A percentile compares a stretch with the other conserved stretches of the same genome.
Evolutionary conservation across 2,797 vertebrate species (phyloP).

Genomic region (Margarornis squamiger): DNA sequence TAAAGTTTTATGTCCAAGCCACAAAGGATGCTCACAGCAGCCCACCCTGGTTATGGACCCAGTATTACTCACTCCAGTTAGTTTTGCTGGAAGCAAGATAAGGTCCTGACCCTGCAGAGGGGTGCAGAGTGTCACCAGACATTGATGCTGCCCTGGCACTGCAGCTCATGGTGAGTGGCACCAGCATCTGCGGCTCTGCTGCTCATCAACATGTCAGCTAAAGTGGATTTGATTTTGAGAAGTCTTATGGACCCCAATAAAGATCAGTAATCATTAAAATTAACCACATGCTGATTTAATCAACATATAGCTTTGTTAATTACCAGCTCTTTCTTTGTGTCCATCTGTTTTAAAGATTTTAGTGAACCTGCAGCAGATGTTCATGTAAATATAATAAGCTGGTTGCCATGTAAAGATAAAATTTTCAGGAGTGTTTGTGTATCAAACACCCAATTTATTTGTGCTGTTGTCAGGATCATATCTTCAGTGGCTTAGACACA

Average conservation of each 20-base stretch:
- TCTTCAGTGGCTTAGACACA: constrained; percentile 1
- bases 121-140: background rate
- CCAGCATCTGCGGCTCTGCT: background rate
- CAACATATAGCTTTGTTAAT: constrained; percentile 82
- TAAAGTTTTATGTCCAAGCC: fast-evolving
- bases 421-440: constrained; percentile 56
- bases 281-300: constrained; percentile 78
- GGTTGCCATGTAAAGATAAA: constrained; percentile 69
- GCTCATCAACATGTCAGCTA: background rate
- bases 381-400: constrained; percentile 78
- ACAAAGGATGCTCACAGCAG: background rate
- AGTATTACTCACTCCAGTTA: fast-evolving
- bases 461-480: background rate
- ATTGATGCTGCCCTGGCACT: fast-evolving
- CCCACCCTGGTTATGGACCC: fast-evolving
- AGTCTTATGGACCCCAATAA: constrained; percentile 59
- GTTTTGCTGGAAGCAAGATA: background rate
- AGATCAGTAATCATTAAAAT: constrained; percentile 76
- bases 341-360: constrained; percentile 79
- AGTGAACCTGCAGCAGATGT: constrained; percentile 80
- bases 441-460: constrained; percentile 39
- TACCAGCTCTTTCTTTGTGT: constrained; percentile 71
- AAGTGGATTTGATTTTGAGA: constrained; percentile 38
- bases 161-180: background rate
- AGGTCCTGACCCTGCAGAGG: fast-evolving